These are phyloP conservation scores for rabbit (Oryctolagus cuniculus) DNA, from an alignment of 2,113 vertebrate species.

Conservation along the genomic window DNA sequence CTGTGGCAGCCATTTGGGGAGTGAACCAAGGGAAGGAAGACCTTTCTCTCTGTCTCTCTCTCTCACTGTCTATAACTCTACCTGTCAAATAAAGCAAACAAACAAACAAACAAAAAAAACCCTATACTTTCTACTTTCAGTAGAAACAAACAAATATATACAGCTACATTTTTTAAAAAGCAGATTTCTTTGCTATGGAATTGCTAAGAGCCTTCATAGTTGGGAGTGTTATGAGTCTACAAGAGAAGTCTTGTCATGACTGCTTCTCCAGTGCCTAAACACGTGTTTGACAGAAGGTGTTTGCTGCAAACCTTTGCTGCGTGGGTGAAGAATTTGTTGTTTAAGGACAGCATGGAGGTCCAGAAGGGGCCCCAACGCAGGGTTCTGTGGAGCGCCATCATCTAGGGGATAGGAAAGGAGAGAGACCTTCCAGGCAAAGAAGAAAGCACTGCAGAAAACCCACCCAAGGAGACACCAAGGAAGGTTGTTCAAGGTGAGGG, in stretches of 20 bases:
- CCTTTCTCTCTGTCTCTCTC: no score
- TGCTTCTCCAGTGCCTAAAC: background rate
- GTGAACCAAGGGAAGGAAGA: no score
- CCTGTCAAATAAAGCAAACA: no score
- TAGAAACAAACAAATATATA: background rate
- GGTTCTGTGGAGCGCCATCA: background rate
- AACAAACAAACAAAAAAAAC: no score
- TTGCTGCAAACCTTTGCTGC: background rate
- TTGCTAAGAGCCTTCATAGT: background rate
- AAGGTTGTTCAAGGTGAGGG: background rate
- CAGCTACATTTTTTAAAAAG: background rate
- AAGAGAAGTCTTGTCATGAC: no score
- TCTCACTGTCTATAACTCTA: no score
- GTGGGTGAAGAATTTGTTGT: background rate
- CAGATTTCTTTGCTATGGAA: background rate
- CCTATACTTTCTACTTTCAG: no score
- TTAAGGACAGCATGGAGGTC: background rate
- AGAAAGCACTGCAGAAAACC: background rate
- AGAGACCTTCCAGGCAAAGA: background rate
- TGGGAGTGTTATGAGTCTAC: background rate
- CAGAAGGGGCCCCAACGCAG: background rate
- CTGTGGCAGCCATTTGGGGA: no score
- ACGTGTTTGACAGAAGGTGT: background rate
- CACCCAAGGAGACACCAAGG: background rate
- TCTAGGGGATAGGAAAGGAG: background rate